Conservation (phyloP, 2,888 invertebrate genomes). For the Rhyacophila evoluta region DNA sequence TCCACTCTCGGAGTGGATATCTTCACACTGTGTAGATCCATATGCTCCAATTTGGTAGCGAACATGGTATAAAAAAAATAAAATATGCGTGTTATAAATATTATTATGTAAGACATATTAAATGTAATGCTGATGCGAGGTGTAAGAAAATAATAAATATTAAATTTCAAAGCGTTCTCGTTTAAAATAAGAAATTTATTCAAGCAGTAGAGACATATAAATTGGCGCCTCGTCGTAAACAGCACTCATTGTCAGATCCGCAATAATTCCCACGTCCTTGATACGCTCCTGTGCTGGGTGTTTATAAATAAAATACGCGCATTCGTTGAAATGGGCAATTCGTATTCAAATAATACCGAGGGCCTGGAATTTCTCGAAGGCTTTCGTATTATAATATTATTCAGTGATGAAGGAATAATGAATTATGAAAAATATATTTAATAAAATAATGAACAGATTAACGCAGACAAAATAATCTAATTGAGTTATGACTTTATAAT, state of each 20-base stretch:
- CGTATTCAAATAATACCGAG: conserved; percentile 9
- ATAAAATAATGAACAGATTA: too few species aligned
- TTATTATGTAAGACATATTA: too few species aligned
- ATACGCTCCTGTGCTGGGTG: background rate
- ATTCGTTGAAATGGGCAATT: background rate
- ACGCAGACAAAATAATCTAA: too few species aligned
- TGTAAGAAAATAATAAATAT: too few species aligned
- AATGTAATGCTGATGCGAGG: too few species aligned
- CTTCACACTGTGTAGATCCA: too few species aligned
- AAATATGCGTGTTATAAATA: too few species aligned
- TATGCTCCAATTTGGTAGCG: too few species aligned
- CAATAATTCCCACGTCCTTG: background rate
- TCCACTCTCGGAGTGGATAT: too few species aligned
- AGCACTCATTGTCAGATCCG: background rate
- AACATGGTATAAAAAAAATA: too few species aligned
- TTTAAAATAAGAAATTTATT: background rate
- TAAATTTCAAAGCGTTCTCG: background rate
- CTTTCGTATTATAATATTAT: background rate
- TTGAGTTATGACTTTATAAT: too few species aligned
- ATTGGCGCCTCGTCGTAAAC: background rate
- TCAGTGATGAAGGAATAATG: background rate
- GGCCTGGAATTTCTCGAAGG: background rate
- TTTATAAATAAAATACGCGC: background rate
- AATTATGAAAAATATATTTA: background rate
- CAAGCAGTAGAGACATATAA: background rate